Conservation (phyloP, 1,140 invertebrate genomes). For the Aplysia californica region DNA sequence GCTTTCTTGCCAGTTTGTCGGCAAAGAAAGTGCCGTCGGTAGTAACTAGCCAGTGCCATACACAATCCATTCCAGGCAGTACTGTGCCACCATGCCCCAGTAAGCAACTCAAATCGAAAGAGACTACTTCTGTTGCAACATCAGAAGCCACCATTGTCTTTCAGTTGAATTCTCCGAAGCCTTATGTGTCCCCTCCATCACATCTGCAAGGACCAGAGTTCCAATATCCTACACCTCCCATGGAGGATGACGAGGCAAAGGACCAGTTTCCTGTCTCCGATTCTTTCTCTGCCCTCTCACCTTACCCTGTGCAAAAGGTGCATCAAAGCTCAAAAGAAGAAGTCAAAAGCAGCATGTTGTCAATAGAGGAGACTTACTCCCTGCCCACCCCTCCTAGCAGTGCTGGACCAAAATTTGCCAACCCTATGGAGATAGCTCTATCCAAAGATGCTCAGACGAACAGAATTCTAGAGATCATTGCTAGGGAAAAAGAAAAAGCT, state of each 20-base stretch:
- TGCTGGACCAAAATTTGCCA: not conserved
- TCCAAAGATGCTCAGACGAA: conserved; percentile 15
- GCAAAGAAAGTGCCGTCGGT: too few relatives aligned
- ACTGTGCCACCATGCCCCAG: not conserved
- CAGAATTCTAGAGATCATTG: conserved; percentile 27
- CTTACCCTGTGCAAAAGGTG: too few relatives aligned
- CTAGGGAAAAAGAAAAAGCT: conserved; percentile 13
- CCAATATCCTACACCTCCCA: conserved; percentile 24
- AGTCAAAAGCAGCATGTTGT: too few relatives aligned
- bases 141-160: not conserved
- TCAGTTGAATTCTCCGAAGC: not conserved
- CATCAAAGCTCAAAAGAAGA: too few relatives aligned
- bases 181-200: not conserved
- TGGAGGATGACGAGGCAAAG: conserved; percentile 18
- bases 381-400: conserved; percentile 16
- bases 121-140: not conserved
- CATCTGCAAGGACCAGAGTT: conserved; percentile 3
- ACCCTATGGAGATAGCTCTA: not conserved
- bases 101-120: not conserved
- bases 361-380: too few relatives aligned
- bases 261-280: too few relatives aligned
- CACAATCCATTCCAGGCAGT: too few relatives aligned
- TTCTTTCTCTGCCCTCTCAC: too few relatives aligned
- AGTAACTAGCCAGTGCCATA: not conserved
- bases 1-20: not conserved